Conservation (phyloP, 2,888 invertebrate species). For the Scaptomyza polygonia region DNA sequence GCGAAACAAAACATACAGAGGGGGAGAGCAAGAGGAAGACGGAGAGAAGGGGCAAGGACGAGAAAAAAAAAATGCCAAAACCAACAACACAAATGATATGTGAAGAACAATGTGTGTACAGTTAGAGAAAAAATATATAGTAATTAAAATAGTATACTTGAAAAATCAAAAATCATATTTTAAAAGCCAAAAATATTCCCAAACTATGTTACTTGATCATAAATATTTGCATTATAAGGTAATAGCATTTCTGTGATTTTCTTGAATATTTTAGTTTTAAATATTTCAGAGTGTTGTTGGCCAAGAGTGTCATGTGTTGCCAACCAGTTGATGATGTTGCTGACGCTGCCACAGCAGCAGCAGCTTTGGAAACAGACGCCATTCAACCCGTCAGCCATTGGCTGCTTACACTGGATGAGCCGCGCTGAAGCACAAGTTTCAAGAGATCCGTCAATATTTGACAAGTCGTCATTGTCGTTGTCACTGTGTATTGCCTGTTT, state of each 20-base stretch:
- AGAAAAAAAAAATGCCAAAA: slow-evolving; percentile 73
- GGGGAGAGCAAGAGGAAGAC: too few species aligned
- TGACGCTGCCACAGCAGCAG: slow-evolving; percentile 62
- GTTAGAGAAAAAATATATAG: not conserved
- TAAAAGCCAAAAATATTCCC: too few species aligned
- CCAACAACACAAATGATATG: slow-evolving; percentile 71
- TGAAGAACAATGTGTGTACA: slow-evolving; percentile 21
- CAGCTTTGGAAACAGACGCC: not conserved
- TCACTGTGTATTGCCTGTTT: slow-evolving; percentile 57
- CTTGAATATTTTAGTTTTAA: not conserved
- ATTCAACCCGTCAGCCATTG: slow-evolving; percentile 48
- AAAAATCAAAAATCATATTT: too few species aligned
- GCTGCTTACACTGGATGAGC: slow-evolving; percentile 80
- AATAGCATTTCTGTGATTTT: too few species aligned
- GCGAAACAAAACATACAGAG: slow-evolving; percentile 60
- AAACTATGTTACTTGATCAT: too few species aligned
- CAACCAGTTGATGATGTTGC: slow-evolving; percentile 81
- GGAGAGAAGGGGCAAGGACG: too few species aligned
- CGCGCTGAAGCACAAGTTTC: slow-evolving; percentile 80
- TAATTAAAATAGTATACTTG: too few species aligned
- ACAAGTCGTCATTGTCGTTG: slow-evolving; percentile 80
- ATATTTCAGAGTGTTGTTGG: slow-evolving; percentile 33
- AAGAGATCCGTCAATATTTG: slow-evolving; percentile 81
- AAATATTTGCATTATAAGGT: too few species aligned
- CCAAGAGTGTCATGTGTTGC: slow-evolving; percentile 70